Conservation (phyloP, 2,797 vertebrate genomes). For the Acanthurus lineatus region DNA sequence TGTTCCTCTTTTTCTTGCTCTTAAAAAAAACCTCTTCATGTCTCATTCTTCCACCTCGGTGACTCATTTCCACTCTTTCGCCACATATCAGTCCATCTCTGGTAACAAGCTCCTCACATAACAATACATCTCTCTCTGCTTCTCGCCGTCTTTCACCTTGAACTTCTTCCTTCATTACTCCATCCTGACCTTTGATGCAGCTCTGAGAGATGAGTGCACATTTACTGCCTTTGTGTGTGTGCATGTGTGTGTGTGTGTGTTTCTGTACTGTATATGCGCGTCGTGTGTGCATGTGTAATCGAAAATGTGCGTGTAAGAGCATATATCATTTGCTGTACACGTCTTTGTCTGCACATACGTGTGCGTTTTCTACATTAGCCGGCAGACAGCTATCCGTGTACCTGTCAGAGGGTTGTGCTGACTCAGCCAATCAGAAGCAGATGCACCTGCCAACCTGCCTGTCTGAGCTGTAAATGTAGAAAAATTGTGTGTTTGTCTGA, state of each 20-base stretch:
- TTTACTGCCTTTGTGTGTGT: not conserved
- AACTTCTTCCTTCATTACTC: constrained; percentile 54
- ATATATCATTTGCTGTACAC: not conserved
- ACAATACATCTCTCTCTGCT: constrained; percentile 37
- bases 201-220: constrained; percentile 18
- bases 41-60: not conserved
- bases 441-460: constrained; percentile 41
- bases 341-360: not conserved
- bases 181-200: constrained; percentile 34
- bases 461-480: constrained; percentile 39
- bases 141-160: constrained; percentile 45
- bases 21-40: constrained; percentile 3
- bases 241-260: not conserved
- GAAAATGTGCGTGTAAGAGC: not conserved
- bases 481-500: constrained; percentile 44
- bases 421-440: constrained; percentile 59
- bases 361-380: not conserved
- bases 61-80: not conserved
- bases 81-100: constrained; percentile 31
- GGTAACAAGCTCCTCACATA: constrained; percentile 35
- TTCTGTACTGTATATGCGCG: too few relatives aligned
- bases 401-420: constrained; percentile 52
- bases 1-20: constrained; percentile 42
- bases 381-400: constrained; percentile 40
- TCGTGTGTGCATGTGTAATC: not conserved